Conservation (phyloP, 1,140 invertebrate species). For the Hermetia illucens region DNA sequence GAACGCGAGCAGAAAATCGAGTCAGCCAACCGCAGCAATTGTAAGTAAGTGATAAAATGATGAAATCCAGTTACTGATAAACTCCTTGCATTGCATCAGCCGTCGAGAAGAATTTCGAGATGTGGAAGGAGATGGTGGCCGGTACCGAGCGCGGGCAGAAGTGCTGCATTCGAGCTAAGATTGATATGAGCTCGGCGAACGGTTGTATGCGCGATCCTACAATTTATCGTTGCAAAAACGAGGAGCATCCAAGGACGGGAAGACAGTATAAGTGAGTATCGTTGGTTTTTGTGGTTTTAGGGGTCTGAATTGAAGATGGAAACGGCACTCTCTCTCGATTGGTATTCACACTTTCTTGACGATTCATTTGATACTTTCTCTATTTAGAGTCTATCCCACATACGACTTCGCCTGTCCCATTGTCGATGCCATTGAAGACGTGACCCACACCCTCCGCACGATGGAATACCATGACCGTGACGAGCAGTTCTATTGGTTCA, state of each 20-base stretch:
- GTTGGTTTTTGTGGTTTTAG: not conserved
- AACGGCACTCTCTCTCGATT: not conserved
- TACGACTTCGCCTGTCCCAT: constrained; percentile 99
- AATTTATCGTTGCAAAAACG: constrained; percentile 96
- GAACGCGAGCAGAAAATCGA: constrained; percentile 83
- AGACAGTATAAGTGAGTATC: constrained; percentile 81
- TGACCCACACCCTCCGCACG: constrained; percentile 93
- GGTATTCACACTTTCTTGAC: constrained; percentile 1
- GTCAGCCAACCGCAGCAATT: constrained; percentile 73
- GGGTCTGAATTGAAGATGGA: too few species aligned
- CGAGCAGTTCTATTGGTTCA: constrained; percentile 95
- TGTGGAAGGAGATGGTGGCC: constrained; percentile 94
- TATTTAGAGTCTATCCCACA: constrained; percentile 89
- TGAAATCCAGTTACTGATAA: not conserved
- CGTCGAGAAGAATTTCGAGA: constrained; percentile 68
- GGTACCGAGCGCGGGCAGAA: constrained; percentile 64
- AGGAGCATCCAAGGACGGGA: constrained; percentile 84
- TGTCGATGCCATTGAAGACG: constrained; percentile 92
- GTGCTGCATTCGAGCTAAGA: constrained; percentile 93
- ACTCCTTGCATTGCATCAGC: constrained; percentile 35
- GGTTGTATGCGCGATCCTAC: constrained; percentile 98
- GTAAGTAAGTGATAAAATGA: constrained; percentile 35
- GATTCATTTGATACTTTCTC: constrained; percentile 7
- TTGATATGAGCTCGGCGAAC: constrained; percentile 92
- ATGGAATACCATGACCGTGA: constrained; percentile 98